Percentiles rank a stretch among this genome's conserved stretches.
These are phyloP conservation scores for Acanthurus lineatus DNA, from an alignment of 2,797 vertebrate species.

Conservation along the genomic window DNA sequence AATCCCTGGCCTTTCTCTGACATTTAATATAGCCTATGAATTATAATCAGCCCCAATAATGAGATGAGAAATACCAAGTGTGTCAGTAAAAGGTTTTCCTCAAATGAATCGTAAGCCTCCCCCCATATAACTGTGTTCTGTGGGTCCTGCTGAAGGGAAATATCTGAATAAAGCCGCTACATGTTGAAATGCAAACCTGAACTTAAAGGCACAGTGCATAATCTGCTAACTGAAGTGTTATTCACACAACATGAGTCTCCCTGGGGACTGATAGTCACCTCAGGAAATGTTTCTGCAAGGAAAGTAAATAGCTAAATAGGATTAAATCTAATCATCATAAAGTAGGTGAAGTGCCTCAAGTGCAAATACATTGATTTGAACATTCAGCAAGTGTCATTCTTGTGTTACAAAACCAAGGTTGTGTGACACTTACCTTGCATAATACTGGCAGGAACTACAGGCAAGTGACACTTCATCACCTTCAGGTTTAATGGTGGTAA, in stretches of 20 bases:
- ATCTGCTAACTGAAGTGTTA: constrained; percentile 30
- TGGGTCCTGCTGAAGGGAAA: constrained; percentile 37
- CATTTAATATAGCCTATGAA: constrained; percentile 86
- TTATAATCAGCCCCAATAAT: constrained; percentile 86
- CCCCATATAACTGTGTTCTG: constrained; percentile 45
- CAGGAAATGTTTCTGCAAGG: not conserved
- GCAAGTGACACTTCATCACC: not conserved
- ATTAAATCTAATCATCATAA: not conserved
- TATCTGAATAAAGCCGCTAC: constrained; percentile 31
- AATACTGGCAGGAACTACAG: not conserved
- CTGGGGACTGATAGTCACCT: not conserved
- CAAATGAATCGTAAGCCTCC: constrained; percentile 64
- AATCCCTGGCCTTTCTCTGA: constrained; percentile 86
- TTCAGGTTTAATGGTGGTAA: not conserved
- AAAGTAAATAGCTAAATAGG: not conserved
- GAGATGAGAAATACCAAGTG: constrained; percentile 83
- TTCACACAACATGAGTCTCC: not conserved
- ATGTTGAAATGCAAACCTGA: constrained; percentile 45
- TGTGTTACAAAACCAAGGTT: constrained; percentile 10
- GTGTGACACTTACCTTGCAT: constrained; percentile 4
- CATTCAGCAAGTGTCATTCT: constrained; percentile 12
- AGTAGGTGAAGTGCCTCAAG: not conserved
- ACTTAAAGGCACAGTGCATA: constrained; percentile 36
- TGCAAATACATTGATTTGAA: not conserved
- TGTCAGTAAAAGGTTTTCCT: constrained; percentile 82